phyloP scores from a whole-genome alignment of 2,888 invertebrate species.

The Mechanitis mazaeus region DNA sequence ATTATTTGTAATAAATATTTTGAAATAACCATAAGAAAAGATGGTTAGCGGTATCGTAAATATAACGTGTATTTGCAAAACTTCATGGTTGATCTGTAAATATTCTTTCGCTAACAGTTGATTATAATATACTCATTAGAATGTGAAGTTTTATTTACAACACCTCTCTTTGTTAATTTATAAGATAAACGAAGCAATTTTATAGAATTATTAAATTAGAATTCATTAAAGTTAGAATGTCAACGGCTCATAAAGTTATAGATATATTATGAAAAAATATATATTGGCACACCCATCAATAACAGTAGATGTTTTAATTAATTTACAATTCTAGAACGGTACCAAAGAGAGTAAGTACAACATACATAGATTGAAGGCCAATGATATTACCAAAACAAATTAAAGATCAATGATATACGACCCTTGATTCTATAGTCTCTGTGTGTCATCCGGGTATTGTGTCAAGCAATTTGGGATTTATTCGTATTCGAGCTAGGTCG shows the following conservation, averaged over 20 bases:
- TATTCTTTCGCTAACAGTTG: neutral
- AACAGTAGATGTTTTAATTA: no score
- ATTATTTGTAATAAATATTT: neutral
- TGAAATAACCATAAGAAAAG: constrained; percentile 4
- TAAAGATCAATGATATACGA: constrained; percentile 7
- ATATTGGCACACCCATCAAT: no score
- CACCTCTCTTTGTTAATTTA: no score
- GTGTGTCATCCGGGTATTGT: constrained; percentile 45
- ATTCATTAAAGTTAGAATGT: no score
- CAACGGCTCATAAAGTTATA: no score
- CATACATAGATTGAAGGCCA: neutral
- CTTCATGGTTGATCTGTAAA: constrained; percentile 1
- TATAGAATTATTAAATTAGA: no score
- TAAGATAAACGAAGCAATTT: no score
- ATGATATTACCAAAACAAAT: constrained; percentile 20
- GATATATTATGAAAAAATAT: no score
- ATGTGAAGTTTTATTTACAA: neutral
- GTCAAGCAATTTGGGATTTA: constrained; percentile 54
- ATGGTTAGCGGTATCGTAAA: constrained; percentile 1
- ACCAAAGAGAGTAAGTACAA: neutral
- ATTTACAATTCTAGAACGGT: no score
- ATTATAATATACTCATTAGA: neutral
- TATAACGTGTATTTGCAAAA: constrained; percentile 4
- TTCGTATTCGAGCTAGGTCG: constrained; percentile 53
- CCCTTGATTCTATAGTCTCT: constrained; percentile 45